Percentiles rank a stretch among this genome's conserved stretches.
Conservation (phyloP, 2,888 invertebrate species). For the Tridacna gigas region DNA sequence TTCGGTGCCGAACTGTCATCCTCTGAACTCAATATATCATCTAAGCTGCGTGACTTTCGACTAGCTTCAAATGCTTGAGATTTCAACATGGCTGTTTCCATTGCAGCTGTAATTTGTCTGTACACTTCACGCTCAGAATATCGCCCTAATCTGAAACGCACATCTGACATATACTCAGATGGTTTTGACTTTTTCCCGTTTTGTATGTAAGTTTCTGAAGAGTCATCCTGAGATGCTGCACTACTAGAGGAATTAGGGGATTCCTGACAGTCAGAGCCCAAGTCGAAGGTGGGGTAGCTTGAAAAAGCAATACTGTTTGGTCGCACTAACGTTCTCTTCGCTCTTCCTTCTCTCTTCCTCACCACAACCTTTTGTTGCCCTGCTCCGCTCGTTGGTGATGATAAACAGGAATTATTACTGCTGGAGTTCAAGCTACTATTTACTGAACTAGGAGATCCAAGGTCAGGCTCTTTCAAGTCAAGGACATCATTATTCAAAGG, state of each 20-base stretch:
- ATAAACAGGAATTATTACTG: conserved; percentile 59
- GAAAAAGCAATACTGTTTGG: conserved; percentile 84
- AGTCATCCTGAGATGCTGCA: conserved; percentile 75
- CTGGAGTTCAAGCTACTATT: conserved; percentile 52
- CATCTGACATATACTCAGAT: conserved; percentile 68
- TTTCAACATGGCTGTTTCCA: conserved; percentile 80
- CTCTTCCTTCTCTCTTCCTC: conserved; percentile 78
- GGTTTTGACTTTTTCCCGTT: conserved; percentile 76
- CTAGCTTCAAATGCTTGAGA: conserved; percentile 76
- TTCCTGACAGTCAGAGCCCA: conserved; percentile 74
- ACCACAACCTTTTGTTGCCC: conserved; percentile 69
- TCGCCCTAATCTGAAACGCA: conserved; percentile 70
- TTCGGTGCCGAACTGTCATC: conserved; percentile 69
- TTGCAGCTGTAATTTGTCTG: conserved; percentile 79
- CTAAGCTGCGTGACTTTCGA: conserved; percentile 83
- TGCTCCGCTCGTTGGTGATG: conserved; percentile 58
- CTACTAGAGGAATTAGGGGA: conserved; percentile 71
- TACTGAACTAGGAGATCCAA: conserved; percentile 57
- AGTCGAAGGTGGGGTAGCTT: conserved; percentile 81
- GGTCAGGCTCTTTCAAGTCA: conserved; percentile 66
- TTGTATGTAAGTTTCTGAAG: conserved; percentile 73
- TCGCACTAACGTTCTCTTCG: conserved; percentile 78
- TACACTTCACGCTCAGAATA: conserved; percentile 79
- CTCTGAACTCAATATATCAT: conserved; percentile 82
- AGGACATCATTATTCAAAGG: conserved; percentile 47